Base-by-base conservation (phyloP, 2,113 vertebrate species). In the Petrocephalus zakoni region DNA sequence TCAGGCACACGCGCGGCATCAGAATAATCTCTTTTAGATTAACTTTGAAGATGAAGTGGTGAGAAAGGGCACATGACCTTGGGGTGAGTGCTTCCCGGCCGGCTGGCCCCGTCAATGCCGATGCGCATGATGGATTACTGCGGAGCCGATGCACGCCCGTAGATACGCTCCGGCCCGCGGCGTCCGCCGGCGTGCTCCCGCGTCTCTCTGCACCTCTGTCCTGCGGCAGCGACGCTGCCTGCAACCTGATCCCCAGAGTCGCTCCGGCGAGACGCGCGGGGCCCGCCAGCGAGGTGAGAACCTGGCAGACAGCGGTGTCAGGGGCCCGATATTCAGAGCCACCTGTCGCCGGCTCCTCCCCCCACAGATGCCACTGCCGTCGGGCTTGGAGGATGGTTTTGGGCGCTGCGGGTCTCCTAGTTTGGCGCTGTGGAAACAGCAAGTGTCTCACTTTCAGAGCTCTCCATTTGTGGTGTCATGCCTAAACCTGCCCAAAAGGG, bases 61-160 rank as follows among this genome's bases (percentile, higher is more conserved):
- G 46, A 85, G 82, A 52, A 85, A 52, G 15, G 72, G 49, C 49
- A 29, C n/a, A 21, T 56, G 84, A 86, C 84, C 86, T 87, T 87
- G 86, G 17, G 17, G 19, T 42, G 55, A 61, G 5, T 21, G 52
- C 56, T 21, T 56, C 52, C 51, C 15, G 42, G 34, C 34, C 15
- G 10, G 21, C 34, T 9, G 37, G 15, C 25, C 51, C 55, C 22
- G 37, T 58, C 56, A 55, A 0, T 2, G 29, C 51, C 7, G 52
- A 29, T 34, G 84, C 10, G 2, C 25, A 22, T 58, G 56, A 87
- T 87, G 51, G 37, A 87, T 58, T 64, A 46, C 86, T 46, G 56
- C 84, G 29, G 84, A 85, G 29, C n/a, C 17, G 6, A 5, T 10
- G 5, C n/a, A 37, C 11, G 29, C n/a, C 15, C 0, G 13, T 52